These are phyloP conservation scores for Troilus luridus DNA, from an alignment of 2,888 invertebrate species.

Conservation along the genomic window DNA sequence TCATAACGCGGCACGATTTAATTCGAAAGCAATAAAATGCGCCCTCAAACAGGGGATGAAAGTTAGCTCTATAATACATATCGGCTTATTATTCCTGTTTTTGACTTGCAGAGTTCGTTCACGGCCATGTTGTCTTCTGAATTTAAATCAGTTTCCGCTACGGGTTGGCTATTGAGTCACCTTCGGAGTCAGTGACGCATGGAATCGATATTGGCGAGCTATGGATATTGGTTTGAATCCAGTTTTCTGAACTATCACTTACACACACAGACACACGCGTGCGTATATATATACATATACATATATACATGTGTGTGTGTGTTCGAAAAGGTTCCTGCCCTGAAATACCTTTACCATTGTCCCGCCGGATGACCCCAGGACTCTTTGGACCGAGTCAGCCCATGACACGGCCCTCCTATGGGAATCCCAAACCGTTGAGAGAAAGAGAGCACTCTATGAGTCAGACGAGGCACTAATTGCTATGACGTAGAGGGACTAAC, in stretches of 20 bases:
- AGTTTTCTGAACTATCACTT: not conserved
- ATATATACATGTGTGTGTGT: no score
- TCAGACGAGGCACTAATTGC: not conserved
- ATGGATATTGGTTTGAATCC: not conserved
- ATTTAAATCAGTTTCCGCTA: constrained; percentile 21
- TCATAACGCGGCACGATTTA: not conserved
- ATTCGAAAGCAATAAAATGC: not conserved
- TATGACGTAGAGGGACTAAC: constrained; percentile 9
- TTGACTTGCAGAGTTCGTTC: constrained; percentile 34
- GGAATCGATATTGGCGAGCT: not conserved
- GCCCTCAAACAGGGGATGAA: not conserved
- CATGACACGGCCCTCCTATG: not conserved
- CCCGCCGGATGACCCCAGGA: not conserved
- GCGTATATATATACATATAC: no score
- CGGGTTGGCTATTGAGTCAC: constrained; percentile 10
- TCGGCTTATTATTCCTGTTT: not conserved
- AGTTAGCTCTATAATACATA: not conserved
- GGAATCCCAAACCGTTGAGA: not conserved
- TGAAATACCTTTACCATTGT: not conserved
- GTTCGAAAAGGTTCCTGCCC: not conserved
- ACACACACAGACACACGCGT: no score
- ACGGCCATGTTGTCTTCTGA: constrained; percentile 4
- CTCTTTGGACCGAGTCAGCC: not conserved
- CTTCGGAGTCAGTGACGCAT: constrained; percentile 22
- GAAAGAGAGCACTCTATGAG: constrained; percentile 27